Evolutionary conservation across 2,797 vertebrate genomes (phyloP).

Genomic region (Phoxinus dragarum): DNA sequence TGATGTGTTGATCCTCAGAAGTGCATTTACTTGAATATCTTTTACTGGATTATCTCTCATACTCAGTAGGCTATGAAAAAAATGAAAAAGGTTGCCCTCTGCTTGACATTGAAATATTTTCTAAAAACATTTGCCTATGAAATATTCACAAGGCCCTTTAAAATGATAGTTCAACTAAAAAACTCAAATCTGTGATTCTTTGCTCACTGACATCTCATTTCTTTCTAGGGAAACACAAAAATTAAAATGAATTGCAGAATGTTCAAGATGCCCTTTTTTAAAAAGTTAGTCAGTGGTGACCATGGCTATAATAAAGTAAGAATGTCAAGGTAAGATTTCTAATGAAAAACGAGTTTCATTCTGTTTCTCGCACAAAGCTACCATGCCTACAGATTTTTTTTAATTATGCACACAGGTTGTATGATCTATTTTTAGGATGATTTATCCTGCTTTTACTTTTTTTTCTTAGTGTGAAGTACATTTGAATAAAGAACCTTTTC

Average conservation of each 20-base stretch:
- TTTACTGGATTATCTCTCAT: not conserved
- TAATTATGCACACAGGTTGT: not conserved
- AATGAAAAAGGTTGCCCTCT: not conserved
- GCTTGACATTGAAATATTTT: not conserved
- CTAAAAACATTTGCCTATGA: not conserved
- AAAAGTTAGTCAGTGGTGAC: not conserved
- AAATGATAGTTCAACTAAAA: not conserved
- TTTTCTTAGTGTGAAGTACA: too few relatives aligned
- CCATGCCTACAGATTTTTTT: not conserved
- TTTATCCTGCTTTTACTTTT: too few relatives aligned
- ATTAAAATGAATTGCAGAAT: not conserved
- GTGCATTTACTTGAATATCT: not conserved
- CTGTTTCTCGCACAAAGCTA: not conserved
- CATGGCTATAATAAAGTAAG: not conserved
- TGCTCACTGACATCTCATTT: not conserved
- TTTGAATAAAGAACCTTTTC: too few relatives aligned
- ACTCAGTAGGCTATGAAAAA: not conserved
- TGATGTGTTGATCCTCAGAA: not conserved
- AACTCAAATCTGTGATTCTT: not conserved
- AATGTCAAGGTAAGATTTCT: not conserved
- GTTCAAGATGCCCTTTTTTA: not conserved
- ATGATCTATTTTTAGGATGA: too few relatives aligned
- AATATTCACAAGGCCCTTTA: not conserved
- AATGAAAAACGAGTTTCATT: not conserved
- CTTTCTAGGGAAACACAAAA: not conserved